A percentile compares a stretch with the other conserved stretches of the same genome.
phyloP scores from a whole-genome alignment of 2,888 invertebrate genomes.

The Sesia apiformis region DNA sequence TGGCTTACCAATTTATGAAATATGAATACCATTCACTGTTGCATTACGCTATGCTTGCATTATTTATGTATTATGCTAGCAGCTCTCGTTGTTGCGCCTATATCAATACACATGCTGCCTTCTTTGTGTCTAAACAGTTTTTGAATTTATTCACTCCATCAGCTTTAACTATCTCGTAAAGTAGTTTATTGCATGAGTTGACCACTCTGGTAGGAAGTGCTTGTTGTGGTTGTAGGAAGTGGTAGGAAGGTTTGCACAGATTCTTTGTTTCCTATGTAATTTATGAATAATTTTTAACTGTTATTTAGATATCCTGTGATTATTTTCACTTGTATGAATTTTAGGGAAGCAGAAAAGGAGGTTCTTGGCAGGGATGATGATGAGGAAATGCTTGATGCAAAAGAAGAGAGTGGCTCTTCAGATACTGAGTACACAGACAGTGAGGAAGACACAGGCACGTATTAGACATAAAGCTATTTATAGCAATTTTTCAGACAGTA shows the following conservation, averaged over 20 bases:
- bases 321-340: constrained; percentile 1
- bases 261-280: not conserved
- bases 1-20: too few species aligned
- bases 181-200: too few species aligned
- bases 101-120: too few species aligned
- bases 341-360: constrained; percentile 81
- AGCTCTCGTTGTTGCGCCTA: too few species aligned
- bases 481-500: not conserved
- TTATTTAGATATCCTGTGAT: not conserved
- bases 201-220: too few species aligned
- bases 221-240: too few species aligned
- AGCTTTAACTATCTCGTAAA: too few species aligned
- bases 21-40: too few species aligned
- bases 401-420: constrained; percentile 82
- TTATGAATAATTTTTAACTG: not conserved
- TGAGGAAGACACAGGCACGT: constrained; percentile 85
- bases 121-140: too few species aligned
- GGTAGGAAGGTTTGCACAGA: not conserved
- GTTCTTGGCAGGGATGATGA: constrained; percentile 83
- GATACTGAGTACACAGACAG: constrained; percentile 92
- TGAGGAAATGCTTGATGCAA: constrained; percentile 76
- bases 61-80: too few species aligned
- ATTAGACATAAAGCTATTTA: not conserved
- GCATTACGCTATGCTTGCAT: too few species aligned
- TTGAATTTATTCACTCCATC: too few species aligned